These are phyloP conservation scores for Menura novaehollandiae DNA, from an alignment of 2,113 vertebrate species.

Conservation along the genomic window DNA sequence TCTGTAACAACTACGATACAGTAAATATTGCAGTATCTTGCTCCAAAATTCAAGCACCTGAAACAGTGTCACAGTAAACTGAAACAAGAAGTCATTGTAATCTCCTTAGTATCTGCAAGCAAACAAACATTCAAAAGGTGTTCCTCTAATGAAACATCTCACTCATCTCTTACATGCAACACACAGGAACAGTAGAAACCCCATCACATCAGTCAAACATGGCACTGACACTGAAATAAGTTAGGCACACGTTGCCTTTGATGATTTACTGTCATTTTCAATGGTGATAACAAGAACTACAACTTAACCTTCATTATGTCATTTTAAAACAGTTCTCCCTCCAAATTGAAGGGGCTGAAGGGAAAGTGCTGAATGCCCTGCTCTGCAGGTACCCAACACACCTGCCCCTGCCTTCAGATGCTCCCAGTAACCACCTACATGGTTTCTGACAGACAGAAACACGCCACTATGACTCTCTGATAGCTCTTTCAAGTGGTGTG, in stretches of 20 bases:
- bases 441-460: background rate
- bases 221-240: background rate
- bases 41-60: background rate
- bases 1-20: background rate
- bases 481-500: background rate
- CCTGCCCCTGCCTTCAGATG: background rate
- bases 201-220: background rate
- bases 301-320: background rate
- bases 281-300: background rate
- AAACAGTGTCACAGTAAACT: background rate
- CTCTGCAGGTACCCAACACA: background rate
- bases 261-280: background rate
- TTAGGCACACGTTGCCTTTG: background rate
- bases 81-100: background rate
- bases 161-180: background rate
- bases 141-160: background rate
- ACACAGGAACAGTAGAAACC: background rate
- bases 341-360: background rate
- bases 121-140: background rate
- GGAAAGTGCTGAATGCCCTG: background rate
- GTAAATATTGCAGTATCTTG: background rate
- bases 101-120: background rate
- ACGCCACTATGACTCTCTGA: fast-evolving
- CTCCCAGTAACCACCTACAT: background rate
- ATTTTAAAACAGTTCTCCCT: background rate